Percentiles rank a stretch among this genome's conserved stretches.
These are phyloP conservation scores for Phyto melanocephala DNA, from an alignment of 2,888 invertebrate genomes.

Conservation along the genomic window DNA sequence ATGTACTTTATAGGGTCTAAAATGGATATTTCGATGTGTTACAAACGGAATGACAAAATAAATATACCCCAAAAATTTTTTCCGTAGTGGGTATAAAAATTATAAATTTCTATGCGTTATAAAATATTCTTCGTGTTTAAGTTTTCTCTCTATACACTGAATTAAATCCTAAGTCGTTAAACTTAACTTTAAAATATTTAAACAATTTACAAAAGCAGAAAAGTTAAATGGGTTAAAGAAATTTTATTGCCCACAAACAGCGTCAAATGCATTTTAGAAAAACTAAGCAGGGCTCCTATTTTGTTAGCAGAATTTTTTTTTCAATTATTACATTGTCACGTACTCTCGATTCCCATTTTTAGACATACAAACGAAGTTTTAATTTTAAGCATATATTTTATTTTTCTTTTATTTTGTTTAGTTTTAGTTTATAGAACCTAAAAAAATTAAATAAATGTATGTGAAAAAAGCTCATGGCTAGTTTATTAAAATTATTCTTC, in stretches of 20 bases:
- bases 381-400: slow-evolving; percentile 2
- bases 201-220: not conserved
- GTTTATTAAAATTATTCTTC: slow-evolving; percentile 22
- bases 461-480: slow-evolving; percentile 15
- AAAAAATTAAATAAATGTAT: slow-evolving; percentile 1
- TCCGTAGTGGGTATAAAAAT: too few relatives aligned
- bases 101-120: too few relatives aligned
- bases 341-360: slow-evolving; percentile 14
- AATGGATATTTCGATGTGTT: too few relatives aligned
- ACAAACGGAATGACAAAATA: too few relatives aligned
- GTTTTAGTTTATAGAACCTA: slow-evolving; percentile 13
- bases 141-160: too few relatives aligned
- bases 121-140: too few relatives aligned
- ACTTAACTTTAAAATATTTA: not conserved
- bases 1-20: too few relatives aligned
- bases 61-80: too few relatives aligned
- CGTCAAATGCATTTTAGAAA: slow-evolving; percentile 37
- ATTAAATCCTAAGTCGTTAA: not conserved
- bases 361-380: slow-evolving; percentile 4
- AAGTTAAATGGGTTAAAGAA: slow-evolving; percentile 9
- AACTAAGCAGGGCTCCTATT: slow-evolving; percentile 12
- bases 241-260: not conserved
- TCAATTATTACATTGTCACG: slow-evolving; percentile 6
- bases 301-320: slow-evolving; percentile 18
- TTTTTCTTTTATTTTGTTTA: not conserved